phyloP scores from a whole-genome alignment of 2,888 invertebrate species.

The Quadriops clusia region DNA sequence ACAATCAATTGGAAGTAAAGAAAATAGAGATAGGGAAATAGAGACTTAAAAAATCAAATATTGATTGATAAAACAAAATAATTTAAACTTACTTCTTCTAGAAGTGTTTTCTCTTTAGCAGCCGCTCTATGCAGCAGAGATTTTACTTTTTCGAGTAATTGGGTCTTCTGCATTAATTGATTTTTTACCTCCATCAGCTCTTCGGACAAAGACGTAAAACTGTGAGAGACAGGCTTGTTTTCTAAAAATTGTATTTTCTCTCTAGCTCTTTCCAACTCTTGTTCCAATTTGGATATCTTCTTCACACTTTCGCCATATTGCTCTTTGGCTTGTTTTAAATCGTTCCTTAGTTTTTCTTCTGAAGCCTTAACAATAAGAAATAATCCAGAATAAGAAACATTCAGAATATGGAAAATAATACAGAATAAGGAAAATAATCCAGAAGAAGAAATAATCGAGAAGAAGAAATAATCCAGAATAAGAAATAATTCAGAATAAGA shows the following conservation, averaged over 20 bases:
- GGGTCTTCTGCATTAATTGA: constrained; percentile 47
- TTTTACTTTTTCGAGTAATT: constrained; percentile 52
- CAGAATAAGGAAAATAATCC: no score
- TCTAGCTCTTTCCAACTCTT: constrained; percentile 24
- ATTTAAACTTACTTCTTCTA: constrained; percentile 39
- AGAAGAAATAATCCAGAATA: no score
- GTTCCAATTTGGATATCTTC: constrained; percentile 28
- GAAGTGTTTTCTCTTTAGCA: constrained; percentile 48
- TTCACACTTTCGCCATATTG: constrained; percentile 28
- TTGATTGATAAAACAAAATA: no score
- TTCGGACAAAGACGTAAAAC: constrained; percentile 20
- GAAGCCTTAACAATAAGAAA: constrained; percentile 26
- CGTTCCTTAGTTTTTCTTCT: constrained; percentile 29
- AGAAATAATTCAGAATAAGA: no score
- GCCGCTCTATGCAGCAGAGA: constrained; percentile 50
- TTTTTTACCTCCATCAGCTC: constrained; percentile 42
- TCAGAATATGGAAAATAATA: no score
- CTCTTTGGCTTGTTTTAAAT: constrained; percentile 29
- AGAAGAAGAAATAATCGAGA: no score
- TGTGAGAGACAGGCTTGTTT: no score
- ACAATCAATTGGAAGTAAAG: no score
- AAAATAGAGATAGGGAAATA: no score
- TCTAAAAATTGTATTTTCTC: constrained; percentile 11
- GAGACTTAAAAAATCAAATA: no score
- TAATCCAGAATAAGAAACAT: no score